Percentiles rank a stretch among this genome's conserved stretches.
Conservation (phyloP, 2,888 invertebrate genomes). For the Arenicola marina region DNA sequence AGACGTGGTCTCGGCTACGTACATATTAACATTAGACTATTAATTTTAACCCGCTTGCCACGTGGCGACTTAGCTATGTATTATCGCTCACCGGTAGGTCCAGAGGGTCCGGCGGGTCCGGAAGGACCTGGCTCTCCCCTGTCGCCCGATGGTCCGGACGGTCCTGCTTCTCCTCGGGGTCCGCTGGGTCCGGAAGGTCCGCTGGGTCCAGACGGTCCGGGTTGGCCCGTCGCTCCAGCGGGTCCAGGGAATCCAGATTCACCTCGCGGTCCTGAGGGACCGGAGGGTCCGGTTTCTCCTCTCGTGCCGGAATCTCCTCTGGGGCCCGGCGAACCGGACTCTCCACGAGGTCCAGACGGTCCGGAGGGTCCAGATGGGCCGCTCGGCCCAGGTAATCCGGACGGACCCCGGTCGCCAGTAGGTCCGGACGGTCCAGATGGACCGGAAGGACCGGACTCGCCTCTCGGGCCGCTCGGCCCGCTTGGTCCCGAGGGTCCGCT, state of each 20-base stretch:
- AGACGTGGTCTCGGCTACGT: slow-evolving; percentile 17
- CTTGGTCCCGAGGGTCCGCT: slow-evolving; percentile 10
- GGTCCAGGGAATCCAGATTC: slow-evolving; percentile 18
- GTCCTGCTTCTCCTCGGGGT: slow-evolving; percentile 24
- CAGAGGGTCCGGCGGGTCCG: no score
- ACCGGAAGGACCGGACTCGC: slow-evolving; percentile 10
- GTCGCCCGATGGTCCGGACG: slow-evolving; percentile 23
- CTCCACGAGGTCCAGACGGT: slow-evolving; percentile 16
- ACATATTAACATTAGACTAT: no score
- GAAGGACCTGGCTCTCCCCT: slow-evolving; percentile 16
- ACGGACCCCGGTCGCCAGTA: slow-evolving; percentile 12
- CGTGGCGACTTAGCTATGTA: no score
- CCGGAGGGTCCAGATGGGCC: slow-evolving; percentile 13
- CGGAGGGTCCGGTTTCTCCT: slow-evolving; percentile 14
- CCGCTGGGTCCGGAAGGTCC: slow-evolving; percentile 40
- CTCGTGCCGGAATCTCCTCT: slow-evolving; percentile 6
- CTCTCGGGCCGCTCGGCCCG: slow-evolving; percentile 20
- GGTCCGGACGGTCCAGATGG: slow-evolving; percentile 50
- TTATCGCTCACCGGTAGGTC: slow-evolving; percentile 26
- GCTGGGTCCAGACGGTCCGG: slow-evolving; percentile 11
- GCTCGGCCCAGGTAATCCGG: no score
- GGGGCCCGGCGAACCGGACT: slow-evolving; percentile 19
- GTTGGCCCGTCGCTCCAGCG: slow-evolving; percentile 14
- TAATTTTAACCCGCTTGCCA: no score
- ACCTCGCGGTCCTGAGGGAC: slow-evolving; percentile 12